Conservation (phyloP, 2,113 vertebrate genomes). For the Sminthopsis crassicaudata region DNA sequence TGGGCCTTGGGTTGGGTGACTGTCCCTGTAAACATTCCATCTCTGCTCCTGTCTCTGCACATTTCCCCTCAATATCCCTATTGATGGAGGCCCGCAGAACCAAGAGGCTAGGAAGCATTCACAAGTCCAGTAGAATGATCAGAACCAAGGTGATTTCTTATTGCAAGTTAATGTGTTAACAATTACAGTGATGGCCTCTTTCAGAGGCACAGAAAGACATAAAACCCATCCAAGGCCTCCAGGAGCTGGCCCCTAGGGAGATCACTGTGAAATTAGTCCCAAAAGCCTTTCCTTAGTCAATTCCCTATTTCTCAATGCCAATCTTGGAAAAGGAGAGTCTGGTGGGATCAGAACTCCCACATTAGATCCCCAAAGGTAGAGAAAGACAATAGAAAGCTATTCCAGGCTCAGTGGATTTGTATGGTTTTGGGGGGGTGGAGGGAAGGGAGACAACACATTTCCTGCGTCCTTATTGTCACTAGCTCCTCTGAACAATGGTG, state of each 20-base stretch:
- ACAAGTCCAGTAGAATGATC: neutral
- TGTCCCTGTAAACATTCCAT: neutral
- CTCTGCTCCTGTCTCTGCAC: neutral
- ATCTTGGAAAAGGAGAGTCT: constrained; percentile 71
- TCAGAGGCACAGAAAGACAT: constrained; percentile 52
- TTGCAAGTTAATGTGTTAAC: neutral
- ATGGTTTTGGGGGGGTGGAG: neutral
- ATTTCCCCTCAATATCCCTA: neutral
- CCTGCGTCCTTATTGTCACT: constrained; percentile 74
- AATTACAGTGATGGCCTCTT: neutral
- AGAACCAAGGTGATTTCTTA: neutral
- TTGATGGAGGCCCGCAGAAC: neutral
- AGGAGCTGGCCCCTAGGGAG: constrained; percentile 23
- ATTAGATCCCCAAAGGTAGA: constrained; percentile 64
- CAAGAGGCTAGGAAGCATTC: neutral
- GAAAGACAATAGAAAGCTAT: constrained; percentile 70
- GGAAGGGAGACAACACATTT: constrained; percentile 61
- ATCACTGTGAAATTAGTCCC: constrained; percentile 28
- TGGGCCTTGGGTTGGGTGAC: neutral
- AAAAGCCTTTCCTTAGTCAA: neutral
- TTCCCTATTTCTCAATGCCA: constrained; percentile 52
- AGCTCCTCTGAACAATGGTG: constrained; percentile 14
- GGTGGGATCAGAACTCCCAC: neutral
- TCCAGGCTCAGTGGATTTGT: constrained; percentile 10
- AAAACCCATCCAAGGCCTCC: constrained; percentile 62